Conservation (phyloP, 2,113 vertebrate species). For the Delphinus delphis region DNA sequence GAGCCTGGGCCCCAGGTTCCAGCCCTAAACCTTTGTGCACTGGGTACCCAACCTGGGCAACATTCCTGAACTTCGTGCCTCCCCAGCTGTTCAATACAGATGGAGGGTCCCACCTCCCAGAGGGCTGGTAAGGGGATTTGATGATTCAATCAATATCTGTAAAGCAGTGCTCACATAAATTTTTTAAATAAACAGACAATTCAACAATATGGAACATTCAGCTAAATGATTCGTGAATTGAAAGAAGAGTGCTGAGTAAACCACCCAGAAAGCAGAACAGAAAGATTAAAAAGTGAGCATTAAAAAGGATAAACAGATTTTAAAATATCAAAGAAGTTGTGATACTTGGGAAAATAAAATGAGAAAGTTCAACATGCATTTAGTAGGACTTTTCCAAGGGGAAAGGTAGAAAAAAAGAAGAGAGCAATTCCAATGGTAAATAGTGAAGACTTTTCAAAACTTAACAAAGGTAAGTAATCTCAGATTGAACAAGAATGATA, state of each 20-base stretch:
- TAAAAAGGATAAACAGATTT: neutral
- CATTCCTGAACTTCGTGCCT: neutral
- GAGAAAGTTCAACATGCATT: neutral
- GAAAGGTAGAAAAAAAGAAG: neutral
- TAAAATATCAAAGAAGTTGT: neutral
- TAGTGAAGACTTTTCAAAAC: neutral
- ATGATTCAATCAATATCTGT: neutral
- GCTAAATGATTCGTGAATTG: neutral
- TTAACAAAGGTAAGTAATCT: neutral
- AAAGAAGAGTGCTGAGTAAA: neutral
- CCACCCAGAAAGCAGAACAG: neutral
- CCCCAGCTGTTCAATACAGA: neutral
- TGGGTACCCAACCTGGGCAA: neutral
- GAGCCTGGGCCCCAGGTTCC: neutral
- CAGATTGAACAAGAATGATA: neutral
- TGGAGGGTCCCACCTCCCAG: no score
- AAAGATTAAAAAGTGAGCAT: neutral
- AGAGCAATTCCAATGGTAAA: neutral
- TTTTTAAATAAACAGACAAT: neutral
- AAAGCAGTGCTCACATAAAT: neutral
- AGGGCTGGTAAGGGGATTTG: neutral
- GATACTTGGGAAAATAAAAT: neutral
- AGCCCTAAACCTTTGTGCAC: neutral
- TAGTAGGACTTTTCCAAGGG: neutral
- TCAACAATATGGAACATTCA: neutral